These are phyloP conservation scores for Pachyseris speciosa DNA, from an alignment of 64 coral and sea anemone species.

Conservation along the genomic window DNA sequence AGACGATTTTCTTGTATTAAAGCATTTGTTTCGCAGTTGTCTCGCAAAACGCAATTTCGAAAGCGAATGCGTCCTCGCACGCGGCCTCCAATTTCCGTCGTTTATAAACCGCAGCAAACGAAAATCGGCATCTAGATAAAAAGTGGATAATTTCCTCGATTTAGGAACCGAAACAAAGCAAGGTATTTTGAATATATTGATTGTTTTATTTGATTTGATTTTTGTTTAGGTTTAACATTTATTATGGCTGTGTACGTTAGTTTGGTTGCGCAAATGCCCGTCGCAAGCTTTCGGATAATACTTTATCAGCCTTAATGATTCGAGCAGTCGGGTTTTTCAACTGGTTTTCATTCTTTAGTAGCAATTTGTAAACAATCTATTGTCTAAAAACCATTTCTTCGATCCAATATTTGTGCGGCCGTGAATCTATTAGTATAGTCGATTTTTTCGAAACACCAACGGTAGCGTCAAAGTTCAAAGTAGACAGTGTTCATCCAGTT, in stretches of 20 bases:
- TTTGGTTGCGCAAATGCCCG: neutral
- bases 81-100: neutral
- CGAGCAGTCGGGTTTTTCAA: constrained; percentile 18
- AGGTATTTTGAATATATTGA: neutral
- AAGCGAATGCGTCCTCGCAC: neutral
- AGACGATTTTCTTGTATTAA: neutral
- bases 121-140: neutral
- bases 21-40: neutral
- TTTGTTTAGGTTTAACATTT: neutral
- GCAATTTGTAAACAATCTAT: constrained; percentile 58
- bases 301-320: constrained; percentile 6
- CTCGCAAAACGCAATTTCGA: neutral
- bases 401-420: constrained; percentile 21
- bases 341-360: constrained; percentile 46
- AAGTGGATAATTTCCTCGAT: neutral
- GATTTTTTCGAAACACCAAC: neutral
- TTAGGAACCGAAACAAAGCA: neutral
- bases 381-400: constrained; percentile 49
- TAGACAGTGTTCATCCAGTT: neutral
- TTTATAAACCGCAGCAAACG: no score
- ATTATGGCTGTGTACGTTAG: neutral
- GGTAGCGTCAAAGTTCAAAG: neutral
- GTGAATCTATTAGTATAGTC: neutral
- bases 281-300: neutral
- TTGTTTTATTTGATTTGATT: neutral